Conservation (phyloP, 2,113 vertebrate species). For the Columba janthina region DNA sequence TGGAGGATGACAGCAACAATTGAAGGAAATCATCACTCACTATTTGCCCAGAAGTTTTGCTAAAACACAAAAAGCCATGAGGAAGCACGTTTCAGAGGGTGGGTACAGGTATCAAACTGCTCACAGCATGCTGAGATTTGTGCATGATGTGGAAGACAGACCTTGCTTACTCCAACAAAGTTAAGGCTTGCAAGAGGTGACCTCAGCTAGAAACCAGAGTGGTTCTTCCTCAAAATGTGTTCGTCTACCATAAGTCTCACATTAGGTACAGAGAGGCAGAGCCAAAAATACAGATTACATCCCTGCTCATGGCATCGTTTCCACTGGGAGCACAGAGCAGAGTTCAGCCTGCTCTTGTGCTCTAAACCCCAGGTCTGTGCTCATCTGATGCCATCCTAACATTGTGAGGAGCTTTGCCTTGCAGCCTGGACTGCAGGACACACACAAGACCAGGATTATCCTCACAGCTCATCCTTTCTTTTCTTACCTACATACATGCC, state of each 20-base stretch:
- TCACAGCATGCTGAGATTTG: not conserved
- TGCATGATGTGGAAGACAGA: not conserved
- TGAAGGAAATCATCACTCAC: conserved; percentile 50
- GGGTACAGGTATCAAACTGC: conserved; percentile 2
- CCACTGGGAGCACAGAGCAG: not conserved
- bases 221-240: not conserved
- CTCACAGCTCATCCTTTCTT: not conserved
- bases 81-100: not conserved
- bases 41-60: conserved; percentile 5
- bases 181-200: not conserved
- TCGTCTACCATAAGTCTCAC: not conserved
- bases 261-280: not conserved
- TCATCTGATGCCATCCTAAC: not conserved
- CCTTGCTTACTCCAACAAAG: not conserved
- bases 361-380: not conserved
- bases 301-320: not conserved
- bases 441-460: not conserved
- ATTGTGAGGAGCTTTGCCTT: not conserved
- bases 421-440: not conserved
- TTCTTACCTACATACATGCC: not conserved
- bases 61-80: not conserved
- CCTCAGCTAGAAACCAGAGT: not conserved
- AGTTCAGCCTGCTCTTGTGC: not conserved
- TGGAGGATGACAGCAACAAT: conserved; percentile 42
- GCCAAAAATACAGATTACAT: not conserved